Percentiles rank a stretch among this genome's conserved stretches.
These are phyloP conservation scores for Cantharis nigra DNA, from an alignment of 2,888 invertebrate species.

Conservation along the genomic window DNA sequence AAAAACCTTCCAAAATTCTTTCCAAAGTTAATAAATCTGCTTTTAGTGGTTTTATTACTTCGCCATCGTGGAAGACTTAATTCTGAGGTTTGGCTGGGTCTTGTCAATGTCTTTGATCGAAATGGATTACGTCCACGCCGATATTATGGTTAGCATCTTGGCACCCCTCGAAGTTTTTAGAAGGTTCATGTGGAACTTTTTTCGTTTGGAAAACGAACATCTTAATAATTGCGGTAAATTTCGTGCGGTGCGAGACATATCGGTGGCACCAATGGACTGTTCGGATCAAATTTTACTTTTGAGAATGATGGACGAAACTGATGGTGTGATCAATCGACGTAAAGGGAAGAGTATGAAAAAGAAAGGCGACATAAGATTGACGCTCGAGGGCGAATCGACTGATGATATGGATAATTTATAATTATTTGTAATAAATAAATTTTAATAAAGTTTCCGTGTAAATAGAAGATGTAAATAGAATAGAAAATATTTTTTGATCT, in stretches of 20 bases:
- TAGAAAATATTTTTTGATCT: not conserved
- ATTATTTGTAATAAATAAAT: not conserved
- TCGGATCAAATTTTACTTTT: constrained; percentile 89
- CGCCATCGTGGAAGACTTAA: constrained; percentile 92
- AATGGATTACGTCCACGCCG: constrained; percentile 72
- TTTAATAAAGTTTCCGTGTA: not conserved
- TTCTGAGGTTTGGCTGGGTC: constrained; percentile 93
- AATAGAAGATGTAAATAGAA: not conserved
- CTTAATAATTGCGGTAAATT: constrained; percentile 99
- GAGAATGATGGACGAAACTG: constrained; percentile 94
- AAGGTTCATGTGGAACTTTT: constrained; percentile 98
- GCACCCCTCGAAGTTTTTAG: constrained; percentile 89
- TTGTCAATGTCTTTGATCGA: constrained; percentile 84
- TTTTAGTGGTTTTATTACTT: constrained; percentile 91
- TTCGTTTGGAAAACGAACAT: constrained; percentile 98
- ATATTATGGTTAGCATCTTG: constrained; percentile 82
- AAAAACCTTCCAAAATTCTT: not conserved
- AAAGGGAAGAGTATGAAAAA: constrained; percentile 55
- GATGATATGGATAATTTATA: constrained; percentile 49
- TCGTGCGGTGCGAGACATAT: constrained; percentile 96
- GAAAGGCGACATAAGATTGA: constrained; percentile 43
- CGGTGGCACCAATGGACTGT: constrained; percentile 90
- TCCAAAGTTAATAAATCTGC: constrained; percentile 11
- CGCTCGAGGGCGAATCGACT: constrained; percentile 53
- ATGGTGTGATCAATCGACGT: constrained; percentile 80